A percentile compares a stretch with the other conserved stretches of the same genome.
phyloP scores from a whole-genome alignment of 2,113 vertebrate genomes.

The Corythoichthys intestinalis region DNA sequence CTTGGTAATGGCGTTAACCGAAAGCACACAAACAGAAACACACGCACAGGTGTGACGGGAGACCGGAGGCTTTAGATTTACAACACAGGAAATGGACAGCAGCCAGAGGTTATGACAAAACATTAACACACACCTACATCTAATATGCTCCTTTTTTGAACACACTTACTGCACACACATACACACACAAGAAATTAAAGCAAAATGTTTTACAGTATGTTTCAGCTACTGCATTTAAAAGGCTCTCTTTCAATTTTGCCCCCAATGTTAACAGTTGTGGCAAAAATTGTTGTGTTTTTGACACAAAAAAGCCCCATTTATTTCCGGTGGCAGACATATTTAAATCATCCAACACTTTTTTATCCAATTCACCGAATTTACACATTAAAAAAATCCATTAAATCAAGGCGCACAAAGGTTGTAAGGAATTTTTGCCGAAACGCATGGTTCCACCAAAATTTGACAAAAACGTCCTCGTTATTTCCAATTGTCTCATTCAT shows the following conservation, averaged over 20 bases:
- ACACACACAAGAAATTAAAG: not conserved
- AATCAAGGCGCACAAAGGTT: too few relatives aligned
- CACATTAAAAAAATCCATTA: too few relatives aligned
- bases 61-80: constrained; percentile 39
- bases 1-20: constrained; percentile 15
- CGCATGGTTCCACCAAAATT: too few relatives aligned
- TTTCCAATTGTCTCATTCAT: too few relatives aligned
- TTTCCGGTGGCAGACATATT: too few relatives aligned
- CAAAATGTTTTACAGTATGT: not conserved
- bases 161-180: not conserved
- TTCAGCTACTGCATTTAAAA: not conserved
- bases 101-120: constrained; percentile 36
- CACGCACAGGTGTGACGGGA: constrained; percentile 33
- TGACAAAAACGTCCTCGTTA: too few relatives aligned
- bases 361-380: too few relatives aligned
- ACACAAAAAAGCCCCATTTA: too few relatives aligned
- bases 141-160: not conserved
- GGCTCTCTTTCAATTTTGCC: not conserved
- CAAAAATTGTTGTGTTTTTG: too few relatives aligned
- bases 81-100: constrained; percentile 39
- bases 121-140: constrained; percentile 31
- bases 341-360: too few relatives aligned
- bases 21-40: not conserved
- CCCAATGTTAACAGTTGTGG: too few relatives aligned
- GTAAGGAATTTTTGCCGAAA: too few relatives aligned